Base-by-base conservation (phyloP, 2,888 invertebrate species). In the Pristionchus exspectatus region DNA sequence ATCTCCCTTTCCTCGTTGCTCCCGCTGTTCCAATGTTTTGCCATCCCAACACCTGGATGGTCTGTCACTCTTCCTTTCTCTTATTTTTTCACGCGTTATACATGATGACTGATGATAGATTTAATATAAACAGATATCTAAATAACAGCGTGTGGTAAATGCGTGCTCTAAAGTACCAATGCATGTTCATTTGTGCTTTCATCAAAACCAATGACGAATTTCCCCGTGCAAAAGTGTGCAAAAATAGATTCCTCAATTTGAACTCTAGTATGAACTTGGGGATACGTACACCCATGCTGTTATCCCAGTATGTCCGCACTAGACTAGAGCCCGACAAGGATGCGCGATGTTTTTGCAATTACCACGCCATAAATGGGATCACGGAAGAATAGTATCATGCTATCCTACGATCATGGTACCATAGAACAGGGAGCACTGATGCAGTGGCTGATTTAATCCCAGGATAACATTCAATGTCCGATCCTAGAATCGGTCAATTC, bases 241-340 rank as follows among this genome's bases (percentile, higher is more conserved):
- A 63, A 63, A n/a, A 90, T 90, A 50, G 44, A 38, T 38, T 38
- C 56, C 50, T 7, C 27, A 66, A 24, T 27, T 59, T 44, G 50
- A 21, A 89, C 54, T 89, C 72, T 66, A n/a, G n/a, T 44, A 90
- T 91, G 90, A 44, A 83, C 56, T 74, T 86, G 24, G 38, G 38
- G 27, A 89, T 81, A n/a, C n/a, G 30, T 33, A n/a, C 10, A n/a
- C 33, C 44, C 44, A 9, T 9, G 10, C 2, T 21, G 59, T 21
- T 59, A 10, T 21, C 21, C 24, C 24, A 24, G 59, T 59, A 59
- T 5, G 21, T 21, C 21, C 18, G 5, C 21, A 63, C 63, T 63
- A 63, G n/a, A 63, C 63, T 63, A 63, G 63, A 63, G 63, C 63
- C 24, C 2, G 63, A 3, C 63, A 10, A 63, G 5, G 21, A n/a